These are phyloP conservation scores for Limosa lapponica DNA, from an alignment of 2,797 vertebrate species.

Conservation along the genomic window DNA sequence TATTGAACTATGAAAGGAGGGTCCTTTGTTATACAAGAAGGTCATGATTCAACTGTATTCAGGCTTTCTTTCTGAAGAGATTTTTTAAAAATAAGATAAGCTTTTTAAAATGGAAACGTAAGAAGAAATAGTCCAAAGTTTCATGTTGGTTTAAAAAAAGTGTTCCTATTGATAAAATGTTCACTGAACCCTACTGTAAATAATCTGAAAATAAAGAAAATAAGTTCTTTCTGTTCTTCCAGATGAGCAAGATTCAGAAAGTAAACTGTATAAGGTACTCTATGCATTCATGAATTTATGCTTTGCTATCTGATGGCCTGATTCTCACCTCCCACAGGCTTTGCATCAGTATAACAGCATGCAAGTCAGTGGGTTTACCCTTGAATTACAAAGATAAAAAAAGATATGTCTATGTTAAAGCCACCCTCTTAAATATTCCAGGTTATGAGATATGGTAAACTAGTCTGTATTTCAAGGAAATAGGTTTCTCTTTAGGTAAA, in stretches of 20 bases:
- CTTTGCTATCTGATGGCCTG: neutral
- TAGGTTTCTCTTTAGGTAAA: neutral
- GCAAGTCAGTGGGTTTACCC: neutral
- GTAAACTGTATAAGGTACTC: neutral
- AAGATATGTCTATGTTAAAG: neutral
- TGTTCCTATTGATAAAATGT: neutral
- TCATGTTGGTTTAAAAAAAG: neutral
- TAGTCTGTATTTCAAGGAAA: neutral
- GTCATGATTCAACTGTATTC: neutral
- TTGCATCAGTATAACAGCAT: neutral
- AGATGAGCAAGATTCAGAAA: neutral
- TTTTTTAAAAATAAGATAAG: neutral
- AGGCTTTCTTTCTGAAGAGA: neutral
- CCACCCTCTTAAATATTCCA: neutral
- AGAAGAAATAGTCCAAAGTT: neutral
- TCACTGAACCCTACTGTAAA: neutral
- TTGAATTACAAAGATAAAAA: neutral
- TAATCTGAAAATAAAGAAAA: neutral
- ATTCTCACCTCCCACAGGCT: neutral
- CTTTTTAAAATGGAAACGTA: neutral
- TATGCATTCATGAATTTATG: neutral
- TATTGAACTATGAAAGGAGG: neutral
- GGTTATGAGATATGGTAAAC: neutral
- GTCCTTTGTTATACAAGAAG: neutral
- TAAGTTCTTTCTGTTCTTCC: neutral